Conservation (phyloP, 2,888 invertebrate genomes). For the Coecobrya sp. region DNA sequence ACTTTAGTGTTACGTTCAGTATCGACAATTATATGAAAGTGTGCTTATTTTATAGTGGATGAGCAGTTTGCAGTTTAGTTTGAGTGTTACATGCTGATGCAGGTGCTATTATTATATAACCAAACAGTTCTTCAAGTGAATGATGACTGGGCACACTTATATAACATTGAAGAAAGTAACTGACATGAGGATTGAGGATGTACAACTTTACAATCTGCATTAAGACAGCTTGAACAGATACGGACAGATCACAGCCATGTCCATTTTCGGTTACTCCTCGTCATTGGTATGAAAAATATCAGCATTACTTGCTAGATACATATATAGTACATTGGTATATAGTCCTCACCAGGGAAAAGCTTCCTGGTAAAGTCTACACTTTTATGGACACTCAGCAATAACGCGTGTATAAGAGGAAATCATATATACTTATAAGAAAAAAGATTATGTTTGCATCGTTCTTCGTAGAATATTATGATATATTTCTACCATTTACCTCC, state of each 20-base stretch:
- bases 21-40: neutral
- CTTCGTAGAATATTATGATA: slow-evolving; percentile 54
- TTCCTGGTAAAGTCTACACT: neutral
- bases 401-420: neutral
- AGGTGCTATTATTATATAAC: neutral
- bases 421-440: neutral
- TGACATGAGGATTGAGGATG: neutral
- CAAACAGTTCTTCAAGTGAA: neutral
- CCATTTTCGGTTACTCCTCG: neutral
- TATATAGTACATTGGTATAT: too few species aligned
- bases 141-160: neutral
- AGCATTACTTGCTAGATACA: neutral
- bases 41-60: neutral
- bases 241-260: neutral
- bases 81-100: neutral
- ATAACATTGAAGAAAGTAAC: neutral
- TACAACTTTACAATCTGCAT: neutral
- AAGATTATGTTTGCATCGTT: neutral
- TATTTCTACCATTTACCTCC: slow-evolving; percentile 61
- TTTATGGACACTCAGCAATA: neutral
- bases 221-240: neutral
- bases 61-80: neutral
- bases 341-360: neutral
- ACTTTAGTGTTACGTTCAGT: neutral
- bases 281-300: neutral